Evolutionary conservation across 2,113 vertebrate species (phyloP).

Genomic region (Labrus mixtus): DNA sequence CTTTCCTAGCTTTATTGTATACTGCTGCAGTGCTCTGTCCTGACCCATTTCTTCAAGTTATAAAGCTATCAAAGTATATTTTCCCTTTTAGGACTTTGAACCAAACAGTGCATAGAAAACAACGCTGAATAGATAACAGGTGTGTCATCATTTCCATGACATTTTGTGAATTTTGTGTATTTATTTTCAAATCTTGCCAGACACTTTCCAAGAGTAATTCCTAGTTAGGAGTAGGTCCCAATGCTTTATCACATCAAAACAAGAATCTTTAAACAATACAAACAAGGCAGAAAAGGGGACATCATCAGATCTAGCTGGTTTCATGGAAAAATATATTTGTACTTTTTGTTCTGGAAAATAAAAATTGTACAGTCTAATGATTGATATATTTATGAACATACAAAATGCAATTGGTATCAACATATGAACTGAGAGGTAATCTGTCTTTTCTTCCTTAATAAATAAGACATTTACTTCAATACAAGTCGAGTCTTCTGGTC

Average conservation of each 20-base stretch:
- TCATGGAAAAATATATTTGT: not conserved
- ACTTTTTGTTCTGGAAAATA: not conserved
- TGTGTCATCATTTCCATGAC: not conserved
- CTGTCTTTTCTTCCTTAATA: not conserved
- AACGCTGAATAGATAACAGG: constrained; percentile 24
- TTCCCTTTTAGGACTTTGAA: constrained; percentile 54
- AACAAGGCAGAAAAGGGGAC: not conserved
- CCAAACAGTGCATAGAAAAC: constrained; percentile 37
- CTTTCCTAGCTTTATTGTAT: constrained; percentile 16
- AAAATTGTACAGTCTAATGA: not conserved
- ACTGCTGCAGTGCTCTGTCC: not conserved
- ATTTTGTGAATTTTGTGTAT: not conserved
- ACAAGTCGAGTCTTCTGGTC: constrained; percentile 73
- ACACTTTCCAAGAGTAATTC: too few species aligned
- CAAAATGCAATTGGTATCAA: not conserved
- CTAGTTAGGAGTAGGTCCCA: too few species aligned
- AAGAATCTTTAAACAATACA: not conserved
- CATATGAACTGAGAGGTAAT: not conserved
- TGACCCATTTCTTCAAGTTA: constrained; percentile 24
- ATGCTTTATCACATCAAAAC: not conserved
- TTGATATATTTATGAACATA: not conserved
- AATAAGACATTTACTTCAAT: constrained; percentile 62
- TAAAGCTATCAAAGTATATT: constrained; percentile 23
- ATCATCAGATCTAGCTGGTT: not conserved
- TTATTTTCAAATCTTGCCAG: not conserved